Evolutionary conservation across 2,113 vertebrate species (phyloP), one percentile per base, ranked within the genome.

Genomic region (Nycticryphes semicollaris): DNA sequence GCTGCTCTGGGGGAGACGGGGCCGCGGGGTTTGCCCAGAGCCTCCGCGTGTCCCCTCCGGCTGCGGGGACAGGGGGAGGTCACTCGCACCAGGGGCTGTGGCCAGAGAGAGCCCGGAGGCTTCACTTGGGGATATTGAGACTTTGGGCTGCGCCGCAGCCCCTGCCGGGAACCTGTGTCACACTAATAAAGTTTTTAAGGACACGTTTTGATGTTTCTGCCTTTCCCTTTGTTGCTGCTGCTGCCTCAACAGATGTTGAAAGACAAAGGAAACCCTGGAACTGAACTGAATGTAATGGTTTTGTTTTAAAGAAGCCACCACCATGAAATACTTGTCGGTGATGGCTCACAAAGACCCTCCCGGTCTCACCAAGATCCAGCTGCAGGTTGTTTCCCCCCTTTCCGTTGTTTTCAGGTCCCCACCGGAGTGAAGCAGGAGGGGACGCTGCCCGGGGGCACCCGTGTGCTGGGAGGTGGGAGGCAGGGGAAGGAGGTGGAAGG

Each of bases 151-250:
- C 89, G 33, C 84, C 24, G 28, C 91, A 83, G 87, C 73, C 77
- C 90, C 84, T 78, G 47, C 86, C 20, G 64, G 91, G 57, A 90
- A 82, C 86, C 63, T 90, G 35, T 93, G 87, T 84, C 91, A 89
- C 90, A 96, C 74, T 94, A 97, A 92, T 95, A 93, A 95, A 96
- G 78, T 93, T 93, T 93, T 85, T 86, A 87, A 77, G 68, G 78
- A 68, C 75, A 63, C 72, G 41, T 28, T 14, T 6, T 6, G 53
- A 22, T 6, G 14, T 74, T 87, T 5, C 22, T 43, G 14, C n/a
- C 48, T 48, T 57, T 19, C n/a, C 22, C 10, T 27, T 47, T 22
- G 20, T 63, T 59, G 4, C 43, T 39, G 21, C 78, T 95, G 50
- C 6, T 37, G 6, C 6, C 9, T 48, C 63, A 63, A 12, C 3